Evolutionary conservation across 2,888 invertebrate genomes (phyloP).

Genomic region (Aelia acuminata): DNA sequence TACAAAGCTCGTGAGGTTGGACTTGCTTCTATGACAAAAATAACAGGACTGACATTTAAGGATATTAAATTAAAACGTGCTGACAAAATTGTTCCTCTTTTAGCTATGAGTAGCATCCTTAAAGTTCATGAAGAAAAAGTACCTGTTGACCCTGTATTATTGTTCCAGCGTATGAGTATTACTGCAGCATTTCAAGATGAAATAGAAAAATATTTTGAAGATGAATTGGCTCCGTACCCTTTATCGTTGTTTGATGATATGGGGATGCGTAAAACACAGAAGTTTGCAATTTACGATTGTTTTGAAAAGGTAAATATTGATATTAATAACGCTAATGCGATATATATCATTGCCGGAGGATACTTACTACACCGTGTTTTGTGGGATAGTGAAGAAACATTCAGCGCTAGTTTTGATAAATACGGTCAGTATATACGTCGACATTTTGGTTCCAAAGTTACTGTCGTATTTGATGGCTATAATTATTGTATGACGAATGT

Average conservation of each 20-base stretch:
- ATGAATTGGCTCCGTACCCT: background rate
- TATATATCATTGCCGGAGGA: no score
- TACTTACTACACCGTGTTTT: no score
- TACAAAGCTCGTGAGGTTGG: background rate
- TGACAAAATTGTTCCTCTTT: background rate
- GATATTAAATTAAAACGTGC: background rate
- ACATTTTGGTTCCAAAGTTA: background rate
- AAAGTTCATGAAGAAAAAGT: background rate
- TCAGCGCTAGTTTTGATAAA: background rate
- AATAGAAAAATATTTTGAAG: background rate
- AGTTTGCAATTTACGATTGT: background rate
- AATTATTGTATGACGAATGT: background rate
- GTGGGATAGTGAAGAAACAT: background rate
- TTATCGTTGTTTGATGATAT: background rate
- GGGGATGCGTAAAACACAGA: background rate
- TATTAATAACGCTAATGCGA: no score
- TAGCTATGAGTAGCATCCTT: background rate
- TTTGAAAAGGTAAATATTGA: background rate
- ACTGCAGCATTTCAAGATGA: background rate
- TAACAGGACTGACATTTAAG: background rate
- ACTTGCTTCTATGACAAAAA: background rate
- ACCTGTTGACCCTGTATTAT: background rate
- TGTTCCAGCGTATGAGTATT: background rate
- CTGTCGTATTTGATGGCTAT: constrained; percentile 1
- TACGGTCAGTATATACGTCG: background rate